Percentiles rank a stretch among this genome's conserved stretches.
Evolutionary conservation across 2,113 vertebrate species (phyloP).

Genomic region (Chrysochloris asiatica): DNA sequence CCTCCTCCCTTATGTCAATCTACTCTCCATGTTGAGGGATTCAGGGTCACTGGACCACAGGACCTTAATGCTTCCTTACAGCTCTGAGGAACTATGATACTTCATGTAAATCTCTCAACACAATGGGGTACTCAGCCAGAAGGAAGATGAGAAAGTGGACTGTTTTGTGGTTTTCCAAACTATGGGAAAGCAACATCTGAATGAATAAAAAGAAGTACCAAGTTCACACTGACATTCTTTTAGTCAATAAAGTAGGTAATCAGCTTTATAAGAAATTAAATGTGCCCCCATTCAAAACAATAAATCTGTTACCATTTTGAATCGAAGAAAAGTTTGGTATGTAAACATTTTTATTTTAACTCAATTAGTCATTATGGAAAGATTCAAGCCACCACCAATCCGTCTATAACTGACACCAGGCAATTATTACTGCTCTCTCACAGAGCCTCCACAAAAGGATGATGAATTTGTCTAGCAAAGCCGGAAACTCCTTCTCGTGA

Average conservation of each 20-base stretch:
- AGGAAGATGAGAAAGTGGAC: not conserved
- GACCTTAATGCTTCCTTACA: not conserved
- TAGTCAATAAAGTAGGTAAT: not conserved
- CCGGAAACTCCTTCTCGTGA: not conserved
- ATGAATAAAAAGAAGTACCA: not conserved
- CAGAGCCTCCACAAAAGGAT: not conserved
- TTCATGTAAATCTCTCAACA: not conserved
- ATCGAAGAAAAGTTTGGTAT: not conserved
- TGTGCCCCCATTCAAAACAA: not conserved
- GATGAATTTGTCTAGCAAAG: not conserved
- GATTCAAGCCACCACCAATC: not conserved
- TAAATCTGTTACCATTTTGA: not conserved
- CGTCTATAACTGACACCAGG: not conserved
- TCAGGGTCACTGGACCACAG: no score
- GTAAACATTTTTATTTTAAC: not conserved
- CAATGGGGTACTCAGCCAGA: not conserved
- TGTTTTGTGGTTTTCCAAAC: conserved; percentile 23
- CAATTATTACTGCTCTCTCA: not conserved
- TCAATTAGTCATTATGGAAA: not conserved
- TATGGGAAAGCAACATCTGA: not conserved
- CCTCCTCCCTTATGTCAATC: not conserved
- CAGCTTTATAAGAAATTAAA: not conserved
- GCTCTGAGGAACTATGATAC: not conserved
- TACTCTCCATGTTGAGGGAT: not conserved
- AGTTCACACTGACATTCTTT: conserved; percentile 26